These are phyloP conservation scores for Megalurothrips usitatus DNA, from an alignment of 2,888 invertebrate species.

Conservation along the genomic window DNA sequence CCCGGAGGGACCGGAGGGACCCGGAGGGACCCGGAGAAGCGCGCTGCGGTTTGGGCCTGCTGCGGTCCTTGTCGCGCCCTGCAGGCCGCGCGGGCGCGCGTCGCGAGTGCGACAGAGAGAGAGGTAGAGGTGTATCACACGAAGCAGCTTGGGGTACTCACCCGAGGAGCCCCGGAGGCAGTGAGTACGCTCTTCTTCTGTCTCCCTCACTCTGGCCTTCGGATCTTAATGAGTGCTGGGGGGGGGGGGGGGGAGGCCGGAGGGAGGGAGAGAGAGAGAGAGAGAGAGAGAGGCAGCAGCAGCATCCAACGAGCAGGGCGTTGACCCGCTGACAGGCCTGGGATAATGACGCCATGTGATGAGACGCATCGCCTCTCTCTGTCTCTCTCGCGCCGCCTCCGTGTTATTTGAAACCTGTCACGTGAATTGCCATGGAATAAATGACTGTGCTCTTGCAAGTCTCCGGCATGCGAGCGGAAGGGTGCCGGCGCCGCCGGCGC, in stretches of 20 bases:
- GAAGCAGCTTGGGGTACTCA: no score
- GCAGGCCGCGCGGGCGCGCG: no score
- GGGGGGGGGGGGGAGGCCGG: not conserved
- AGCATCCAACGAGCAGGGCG: not conserved
- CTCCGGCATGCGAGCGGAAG: no score
- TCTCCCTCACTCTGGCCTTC: not conserved
- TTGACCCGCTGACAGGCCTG: not conserved
- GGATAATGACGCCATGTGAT: not conserved
- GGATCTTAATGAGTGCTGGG: no score
- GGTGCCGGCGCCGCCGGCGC: no score
- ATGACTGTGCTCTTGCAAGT: not conserved
- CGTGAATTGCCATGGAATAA: not conserved
- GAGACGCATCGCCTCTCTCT: not conserved
- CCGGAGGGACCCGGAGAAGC: no score
- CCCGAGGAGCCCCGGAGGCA: not conserved
- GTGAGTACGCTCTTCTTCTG: not conserved
- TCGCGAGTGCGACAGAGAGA: no score
- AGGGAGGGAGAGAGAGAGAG: not conserved
- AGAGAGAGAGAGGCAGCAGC: not conserved
- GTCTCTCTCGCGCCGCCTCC: not conserved
- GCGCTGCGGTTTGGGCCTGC: no score
- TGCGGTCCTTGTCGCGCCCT: no score
- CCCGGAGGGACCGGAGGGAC: no score
- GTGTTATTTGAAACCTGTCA: constrained; percentile 5
- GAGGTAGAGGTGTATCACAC: no score